Percentiles rank a stretch among this genome's conserved stretches.
phyloP scores from a whole-genome alignment of 2,113 vertebrate species.

The Nibea albiflora region DNA sequence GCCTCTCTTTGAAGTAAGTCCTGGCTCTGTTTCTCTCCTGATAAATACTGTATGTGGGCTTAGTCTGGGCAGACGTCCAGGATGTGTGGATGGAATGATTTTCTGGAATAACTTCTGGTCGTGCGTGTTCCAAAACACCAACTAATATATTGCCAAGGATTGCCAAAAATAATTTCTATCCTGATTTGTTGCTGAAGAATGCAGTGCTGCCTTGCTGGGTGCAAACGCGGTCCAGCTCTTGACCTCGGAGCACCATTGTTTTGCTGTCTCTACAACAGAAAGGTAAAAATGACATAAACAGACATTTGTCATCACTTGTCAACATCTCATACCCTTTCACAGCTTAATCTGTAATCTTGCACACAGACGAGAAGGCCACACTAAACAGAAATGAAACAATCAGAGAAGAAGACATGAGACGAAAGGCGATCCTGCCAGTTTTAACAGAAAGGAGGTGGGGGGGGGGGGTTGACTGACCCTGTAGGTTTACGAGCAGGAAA shows the following conservation, averaged over 20 bases:
- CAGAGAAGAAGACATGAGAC: slow-evolving; percentile 2
- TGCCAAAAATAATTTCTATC: slow-evolving; percentile 50
- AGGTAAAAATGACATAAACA: neutral
- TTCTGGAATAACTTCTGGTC: slow-evolving; percentile 46
- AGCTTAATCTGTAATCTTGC: slow-evolving; percentile 20
- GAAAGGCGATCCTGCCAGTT: slow-evolving; percentile 2
- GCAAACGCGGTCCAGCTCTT: neutral
- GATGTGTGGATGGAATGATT: slow-evolving; percentile 36
- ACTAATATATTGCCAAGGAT: slow-evolving; percentile 43
- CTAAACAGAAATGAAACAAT: slow-evolving; percentile 13
- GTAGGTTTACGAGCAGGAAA: slow-evolving; percentile 43
- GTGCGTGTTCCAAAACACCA: slow-evolving; percentile 55
- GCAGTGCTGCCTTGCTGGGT: neutral
- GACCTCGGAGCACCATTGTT: neutral
- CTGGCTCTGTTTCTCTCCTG: slow-evolving; percentile 68
- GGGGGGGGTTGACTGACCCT: neutral
- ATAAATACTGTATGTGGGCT: slow-evolving; percentile 75
- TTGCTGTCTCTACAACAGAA: neutral
- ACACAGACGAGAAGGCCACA: neutral
- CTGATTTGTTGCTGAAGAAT: slow-evolving; percentile 34
- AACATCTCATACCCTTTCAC: slow-evolving; percentile 1
- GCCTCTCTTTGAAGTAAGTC: slow-evolving; percentile 72
- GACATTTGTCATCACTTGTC: slow-evolving; percentile 10
- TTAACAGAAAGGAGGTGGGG: neutral
- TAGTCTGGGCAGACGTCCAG: slow-evolving; percentile 67